Percentiles rank a stretch among this genome's conserved stretches.
These are phyloP conservation scores for Tigriopus japonicus DNA, from an alignment of 1,140 invertebrate species.

Conservation along the genomic window DNA sequence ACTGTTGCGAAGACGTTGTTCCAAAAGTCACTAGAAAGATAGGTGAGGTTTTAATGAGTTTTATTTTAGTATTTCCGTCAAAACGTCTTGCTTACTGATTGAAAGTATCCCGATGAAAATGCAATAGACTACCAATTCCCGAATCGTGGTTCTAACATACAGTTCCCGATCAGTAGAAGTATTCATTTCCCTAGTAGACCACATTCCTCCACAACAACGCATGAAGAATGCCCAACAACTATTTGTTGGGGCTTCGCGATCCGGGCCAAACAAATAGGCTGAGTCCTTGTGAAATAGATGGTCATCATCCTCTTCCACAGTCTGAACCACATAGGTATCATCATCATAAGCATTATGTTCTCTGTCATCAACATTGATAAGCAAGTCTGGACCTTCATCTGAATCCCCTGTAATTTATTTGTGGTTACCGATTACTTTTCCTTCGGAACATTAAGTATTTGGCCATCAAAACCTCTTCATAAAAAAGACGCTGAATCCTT, in stretches of 20 bases:
- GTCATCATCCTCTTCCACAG: too few relatives aligned
- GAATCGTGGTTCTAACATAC: constrained; percentile 35
- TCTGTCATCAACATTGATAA: too few relatives aligned
- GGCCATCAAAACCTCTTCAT: too few relatives aligned
- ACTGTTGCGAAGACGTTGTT: constrained; percentile 37
- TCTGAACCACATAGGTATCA: too few relatives aligned
- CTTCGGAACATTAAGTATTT: too few relatives aligned
- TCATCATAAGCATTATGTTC: too few relatives aligned
- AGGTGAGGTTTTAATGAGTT: background rate
- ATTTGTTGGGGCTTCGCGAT: background rate
- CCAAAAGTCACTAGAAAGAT: constrained; percentile 35
- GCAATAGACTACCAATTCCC: constrained; percentile 37
- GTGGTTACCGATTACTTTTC: too few relatives aligned
- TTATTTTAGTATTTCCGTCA: background rate
- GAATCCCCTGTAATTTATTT: too few relatives aligned
- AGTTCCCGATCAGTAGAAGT: constrained; percentile 31
- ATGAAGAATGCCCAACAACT: background rate
- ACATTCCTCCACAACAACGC: constrained; percentile 19
- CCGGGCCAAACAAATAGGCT: too few relatives aligned
- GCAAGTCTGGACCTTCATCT: too few relatives aligned
- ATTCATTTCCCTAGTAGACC: constrained; percentile 23
- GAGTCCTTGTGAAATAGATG: too few relatives aligned
- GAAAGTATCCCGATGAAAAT: constrained; percentile 35
- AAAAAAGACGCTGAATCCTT: too few relatives aligned
- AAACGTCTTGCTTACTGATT: constrained; percentile 28